These are phyloP conservation scores for Ceryle rudis DNA, from an alignment of 2,797 vertebrate genomes.

Conservation along the genomic window DNA sequence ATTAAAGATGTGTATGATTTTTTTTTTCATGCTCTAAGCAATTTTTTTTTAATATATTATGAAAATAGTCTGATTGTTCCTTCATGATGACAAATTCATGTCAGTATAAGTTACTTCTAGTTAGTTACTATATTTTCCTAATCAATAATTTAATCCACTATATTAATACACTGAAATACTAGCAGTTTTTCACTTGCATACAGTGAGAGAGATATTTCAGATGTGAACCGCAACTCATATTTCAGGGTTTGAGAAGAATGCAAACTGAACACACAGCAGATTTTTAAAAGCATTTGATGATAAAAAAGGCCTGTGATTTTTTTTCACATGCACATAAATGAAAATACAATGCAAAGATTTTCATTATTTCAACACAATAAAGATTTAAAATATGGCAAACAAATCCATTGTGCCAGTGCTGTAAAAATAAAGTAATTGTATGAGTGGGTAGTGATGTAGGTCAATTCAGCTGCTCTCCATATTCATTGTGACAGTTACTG, in stretches of 20 bases:
- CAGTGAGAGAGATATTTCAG: background rate
- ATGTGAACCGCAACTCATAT: background rate
- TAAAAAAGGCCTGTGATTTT: background rate
- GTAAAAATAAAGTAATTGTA: background rate
- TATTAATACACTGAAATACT: background rate
- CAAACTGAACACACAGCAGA: background rate
- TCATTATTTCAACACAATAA: background rate
- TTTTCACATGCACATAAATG: background rate
- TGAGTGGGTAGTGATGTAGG: constrained; percentile 2
- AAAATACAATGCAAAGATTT: background rate
- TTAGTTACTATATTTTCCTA: background rate
- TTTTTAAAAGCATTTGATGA: background rate
- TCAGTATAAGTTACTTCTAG: background rate
- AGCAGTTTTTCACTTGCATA: background rate
- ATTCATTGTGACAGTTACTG: constrained; percentile 54
- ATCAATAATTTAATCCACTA: background rate
- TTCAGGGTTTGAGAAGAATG: background rate
- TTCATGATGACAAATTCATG: background rate
- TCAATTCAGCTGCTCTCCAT: constrained; percentile 24
- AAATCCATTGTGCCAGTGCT: background rate
- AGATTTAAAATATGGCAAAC: background rate
- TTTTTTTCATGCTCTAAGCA: background rate
- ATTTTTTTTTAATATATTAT: background rate
- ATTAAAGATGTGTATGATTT: background rate
- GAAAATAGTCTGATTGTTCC: background rate